Evolutionary conservation across 2,113 vertebrate species (phyloP), one percentile per base, ranked within the genome.

Genomic region (Notothenia rossii): DNA sequence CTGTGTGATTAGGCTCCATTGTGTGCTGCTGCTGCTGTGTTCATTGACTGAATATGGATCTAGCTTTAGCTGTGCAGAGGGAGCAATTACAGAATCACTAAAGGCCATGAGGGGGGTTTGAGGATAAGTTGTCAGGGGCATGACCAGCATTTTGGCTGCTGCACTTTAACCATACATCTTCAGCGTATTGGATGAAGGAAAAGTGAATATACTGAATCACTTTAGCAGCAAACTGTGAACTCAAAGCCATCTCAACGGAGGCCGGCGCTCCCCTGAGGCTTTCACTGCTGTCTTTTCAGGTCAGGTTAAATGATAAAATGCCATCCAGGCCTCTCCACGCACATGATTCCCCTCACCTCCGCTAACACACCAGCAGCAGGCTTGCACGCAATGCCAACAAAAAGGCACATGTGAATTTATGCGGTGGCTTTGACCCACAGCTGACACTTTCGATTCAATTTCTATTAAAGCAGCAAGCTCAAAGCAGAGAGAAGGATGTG

Each of bases 41-140:
- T 87, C 86, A 92, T 88, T 82, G 88, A 90, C 79, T 85, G 62
- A 85, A 82, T 89, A 91, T 93, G 77, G 91, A 94, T 94, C 77
- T 68, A 72, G 86, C 75, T 89, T 81, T 64, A 84, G 82, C 81
- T 62, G 73, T 63, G 2, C 53, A 76, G 68, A 59, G 83, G 84
- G 78, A 87, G 83, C 85, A 77, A 90, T 90, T 92, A 83, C 85
- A 78, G 68, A 84, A 88, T 92, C 88, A 76, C 85, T 83, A 70
- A 60, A 83, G 77, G 59, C 79, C 72, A 77, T 3, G 14, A 70
- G 67, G 70, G 36, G 86, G 76, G 72, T 70, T 87, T 92, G 68
- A 43, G 75, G 77, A 77, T 59, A 80, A 46, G 65, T 71, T 68
- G 33, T 79, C 60, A 40, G 20, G 58, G 51, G 63, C n/a, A 36